These are phyloP conservation scores for Eulemur rubriventer DNA, from an alignment of 2,797 vertebrate genomes.

Conservation along the genomic window DNA sequence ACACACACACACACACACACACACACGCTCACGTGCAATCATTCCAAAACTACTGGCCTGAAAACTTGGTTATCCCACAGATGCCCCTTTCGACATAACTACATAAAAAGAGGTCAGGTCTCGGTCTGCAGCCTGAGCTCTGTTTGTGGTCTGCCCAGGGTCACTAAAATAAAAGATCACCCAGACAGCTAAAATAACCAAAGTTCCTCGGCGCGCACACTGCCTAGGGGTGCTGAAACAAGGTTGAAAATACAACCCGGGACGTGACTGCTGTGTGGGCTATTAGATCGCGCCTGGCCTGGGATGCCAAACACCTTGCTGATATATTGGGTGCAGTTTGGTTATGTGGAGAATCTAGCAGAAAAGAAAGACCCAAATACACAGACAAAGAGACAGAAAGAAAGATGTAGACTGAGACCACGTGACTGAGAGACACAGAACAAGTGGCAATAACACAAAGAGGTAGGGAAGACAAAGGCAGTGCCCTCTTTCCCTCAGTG, in stretches of 20 bases:
- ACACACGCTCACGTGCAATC: background rate
- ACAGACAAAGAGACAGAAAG: background rate
- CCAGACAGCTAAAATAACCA: constrained; percentile 64
- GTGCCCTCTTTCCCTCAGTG: background rate
- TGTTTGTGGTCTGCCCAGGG: constrained; percentile 64
- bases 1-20: background rate
- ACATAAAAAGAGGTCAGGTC: constrained; percentile 76
- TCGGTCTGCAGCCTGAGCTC: constrained; percentile 54
- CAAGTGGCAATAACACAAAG: constrained; percentile 9
- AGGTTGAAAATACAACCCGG: constrained; percentile 60
- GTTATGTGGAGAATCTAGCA: background rate
- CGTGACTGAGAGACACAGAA: background rate
- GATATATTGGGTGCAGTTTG: background rate
- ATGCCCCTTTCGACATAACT: constrained; percentile 2
- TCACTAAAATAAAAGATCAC: constrained; percentile 74
- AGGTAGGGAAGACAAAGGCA: background rate
- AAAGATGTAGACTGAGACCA: background rate
- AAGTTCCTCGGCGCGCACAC: constrained; percentile 14
- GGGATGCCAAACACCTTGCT: rapidly evolving
- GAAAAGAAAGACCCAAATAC: background rate
- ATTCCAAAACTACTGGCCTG: constrained; percentile 54
- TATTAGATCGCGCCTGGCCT: background rate
- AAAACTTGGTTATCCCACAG: constrained; percentile 49
- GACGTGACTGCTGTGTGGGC: background rate
- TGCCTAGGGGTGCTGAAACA: constrained; percentile 34